These are phyloP conservation scores for Dendroctonus valens DNA, from an alignment of 1,140 invertebrate species.

Conservation along the genomic window DNA sequence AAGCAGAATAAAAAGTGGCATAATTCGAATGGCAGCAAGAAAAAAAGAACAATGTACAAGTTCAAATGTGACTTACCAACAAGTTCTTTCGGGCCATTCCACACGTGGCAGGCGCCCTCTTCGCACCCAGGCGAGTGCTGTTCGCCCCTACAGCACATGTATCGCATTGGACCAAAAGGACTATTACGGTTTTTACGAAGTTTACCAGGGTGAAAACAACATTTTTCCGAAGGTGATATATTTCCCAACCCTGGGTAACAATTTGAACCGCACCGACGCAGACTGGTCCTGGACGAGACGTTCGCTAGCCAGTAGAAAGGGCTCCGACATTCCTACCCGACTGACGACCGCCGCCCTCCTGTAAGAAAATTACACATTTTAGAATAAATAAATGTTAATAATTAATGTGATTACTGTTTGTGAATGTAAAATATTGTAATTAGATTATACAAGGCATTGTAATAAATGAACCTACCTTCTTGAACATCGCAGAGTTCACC, in stretches of 20 bases:
- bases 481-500: background rate
- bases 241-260: constrained; percentile 43
- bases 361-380: no score
- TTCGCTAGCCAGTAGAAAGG: no score
- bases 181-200: constrained; percentile 46
- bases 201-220: constrained; percentile 81
- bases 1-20: background rate
- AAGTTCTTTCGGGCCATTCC: constrained; percentile 57
- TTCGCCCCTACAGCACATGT: constrained; percentile 57
- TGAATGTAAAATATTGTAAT: no score
- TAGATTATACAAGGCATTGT: no score
- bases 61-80: constrained; percentile 19
- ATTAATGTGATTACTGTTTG: no score
- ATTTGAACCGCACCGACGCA: constrained; percentile 54
- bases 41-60: background rate
- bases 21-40: background rate
- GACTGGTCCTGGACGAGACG: constrained; percentile 42
- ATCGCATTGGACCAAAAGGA: constrained; percentile 33
- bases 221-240: constrained; percentile 68
- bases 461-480: no score
- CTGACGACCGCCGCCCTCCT: no score
- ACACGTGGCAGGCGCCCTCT: constrained; percentile 67
- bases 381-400: no score
- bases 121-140: constrained; percentile 60
- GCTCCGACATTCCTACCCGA: no score